Conservation (phyloP, 1,140 invertebrate species). For the Lithobius niger region DNA sequence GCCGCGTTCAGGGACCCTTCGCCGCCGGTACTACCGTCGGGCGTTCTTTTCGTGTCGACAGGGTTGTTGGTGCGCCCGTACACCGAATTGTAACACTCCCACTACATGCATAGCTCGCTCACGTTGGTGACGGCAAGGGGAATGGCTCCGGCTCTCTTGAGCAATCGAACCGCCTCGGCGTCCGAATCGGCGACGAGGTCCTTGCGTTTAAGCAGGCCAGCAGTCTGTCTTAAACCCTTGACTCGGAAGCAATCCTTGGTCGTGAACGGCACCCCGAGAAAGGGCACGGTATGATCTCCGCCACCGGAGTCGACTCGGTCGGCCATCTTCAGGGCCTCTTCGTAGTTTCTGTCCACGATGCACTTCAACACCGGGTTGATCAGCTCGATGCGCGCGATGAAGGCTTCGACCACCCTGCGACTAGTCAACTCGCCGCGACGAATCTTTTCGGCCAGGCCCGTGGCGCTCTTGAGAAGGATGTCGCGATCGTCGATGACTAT, state of each 20-base stretch:
- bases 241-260: slow-evolving; percentile 61
- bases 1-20: slow-evolving; percentile 49
- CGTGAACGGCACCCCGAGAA: slow-evolving; percentile 73
- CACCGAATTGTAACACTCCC: slow-evolving; percentile 74
- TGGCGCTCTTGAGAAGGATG: too few species aligned
- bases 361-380: too few species aligned
- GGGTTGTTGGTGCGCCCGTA: slow-evolving; percentile 77
- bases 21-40: slow-evolving; percentile 64
- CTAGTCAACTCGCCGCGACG: too few species aligned
- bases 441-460: too few species aligned
- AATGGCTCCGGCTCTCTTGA: slow-evolving; percentile 56
- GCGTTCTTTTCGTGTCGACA: slow-evolving; percentile 68
- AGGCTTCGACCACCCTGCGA: too few species aligned
- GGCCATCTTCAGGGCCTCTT: too few species aligned
- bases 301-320: too few species aligned
- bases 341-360: too few species aligned
- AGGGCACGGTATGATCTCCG: too few species aligned
- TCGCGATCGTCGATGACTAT: too few species aligned
- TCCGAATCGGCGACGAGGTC: slow-evolving; percentile 44
- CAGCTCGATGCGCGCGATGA: too few species aligned
- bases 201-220: slow-evolving; percentile 35
- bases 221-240: slow-evolving; percentile 47
- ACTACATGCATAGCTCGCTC: slow-evolving; percentile 66
- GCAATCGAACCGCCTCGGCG: slow-evolving; percentile 44
- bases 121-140: slow-evolving; percentile 63